phyloP scores from a whole-genome alignment of 1,140 invertebrate genomes.

The Bombus ignitus region DNA sequence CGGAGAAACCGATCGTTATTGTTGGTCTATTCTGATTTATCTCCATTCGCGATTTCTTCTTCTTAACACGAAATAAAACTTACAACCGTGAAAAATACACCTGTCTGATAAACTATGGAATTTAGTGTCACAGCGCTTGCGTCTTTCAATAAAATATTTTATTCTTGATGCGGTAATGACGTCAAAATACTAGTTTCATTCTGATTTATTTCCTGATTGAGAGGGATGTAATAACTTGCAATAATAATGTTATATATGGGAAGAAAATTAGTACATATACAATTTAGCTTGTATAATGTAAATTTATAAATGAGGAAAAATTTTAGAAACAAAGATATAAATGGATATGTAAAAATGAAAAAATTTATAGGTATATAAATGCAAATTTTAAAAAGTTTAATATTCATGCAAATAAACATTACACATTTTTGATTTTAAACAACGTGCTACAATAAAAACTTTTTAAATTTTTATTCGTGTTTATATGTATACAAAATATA shows the following conservation, averaged over 20 bases:
- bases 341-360: background rate
- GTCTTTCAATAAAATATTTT: slow-evolving; percentile 12
- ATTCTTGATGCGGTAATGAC: background rate
- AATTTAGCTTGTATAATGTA: background rate
- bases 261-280: background rate
- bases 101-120: slow-evolving; percentile 12
- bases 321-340: background rate
- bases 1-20: slow-evolving; percentile 5
- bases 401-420: background rate
- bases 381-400: background rate
- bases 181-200: background rate
- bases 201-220: background rate
- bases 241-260: background rate
- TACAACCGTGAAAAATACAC: slow-evolving; percentile 34
- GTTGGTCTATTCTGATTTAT: slow-evolving; percentile 60
- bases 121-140: slow-evolving; percentile 28
- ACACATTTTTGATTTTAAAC: background rate
- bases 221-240: background rate
- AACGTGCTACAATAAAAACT: background rate
- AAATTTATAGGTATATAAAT: background rate
- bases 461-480: background rate
- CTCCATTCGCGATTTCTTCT: slow-evolving; percentile 47
- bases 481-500: background rate
- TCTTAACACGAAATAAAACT: slow-evolving; percentile 16
- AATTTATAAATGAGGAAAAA: background rate